Conservation (phyloP, 2,113 vertebrate genomes). For the Girardinichthys multiradiatus region DNA sequence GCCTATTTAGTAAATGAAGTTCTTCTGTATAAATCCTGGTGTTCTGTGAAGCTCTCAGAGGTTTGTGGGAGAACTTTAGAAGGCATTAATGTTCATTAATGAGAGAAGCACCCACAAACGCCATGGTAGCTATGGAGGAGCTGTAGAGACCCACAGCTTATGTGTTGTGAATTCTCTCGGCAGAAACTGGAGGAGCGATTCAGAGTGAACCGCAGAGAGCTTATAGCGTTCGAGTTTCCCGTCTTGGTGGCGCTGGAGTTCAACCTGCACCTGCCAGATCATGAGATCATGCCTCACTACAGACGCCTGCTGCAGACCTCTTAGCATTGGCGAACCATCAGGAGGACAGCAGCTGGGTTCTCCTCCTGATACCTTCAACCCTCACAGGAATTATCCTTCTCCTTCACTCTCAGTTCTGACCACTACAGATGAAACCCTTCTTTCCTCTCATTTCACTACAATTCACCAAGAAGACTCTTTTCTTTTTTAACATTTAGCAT, state of each 20-base stretch:
- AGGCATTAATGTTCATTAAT: background rate
- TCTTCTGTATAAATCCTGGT: no score
- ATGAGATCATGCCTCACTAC: conserved; percentile 98
- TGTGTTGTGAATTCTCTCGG: background rate
- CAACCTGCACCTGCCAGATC: conserved; percentile 94
- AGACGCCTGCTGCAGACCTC: conserved; percentile 94
- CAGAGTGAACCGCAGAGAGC: conserved; percentile 93
- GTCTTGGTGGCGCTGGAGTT: conserved; percentile 98
- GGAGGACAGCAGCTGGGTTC: conserved; percentile 57
- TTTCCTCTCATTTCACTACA: conserved; percentile 46
- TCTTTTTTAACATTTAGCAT: conserved; percentile 36
- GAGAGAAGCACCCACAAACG: background rate
- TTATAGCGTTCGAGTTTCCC: conserved; percentile 97
- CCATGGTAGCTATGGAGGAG: background rate
- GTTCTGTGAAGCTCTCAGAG: no score
- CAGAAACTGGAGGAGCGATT: conserved; percentile 99
- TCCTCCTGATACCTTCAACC: conserved; percentile 58
- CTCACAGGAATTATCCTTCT: conserved; percentile 12
- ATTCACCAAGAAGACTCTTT: conserved; percentile 69
- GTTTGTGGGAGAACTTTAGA: no score
- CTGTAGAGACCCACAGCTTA: background rate
- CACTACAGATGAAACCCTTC: conserved; percentile 11
- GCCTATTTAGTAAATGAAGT: no score
- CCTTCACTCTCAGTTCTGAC: background rate
- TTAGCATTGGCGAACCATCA: conserved; percentile 85